Evolutionary conservation across 2,113 vertebrate species (phyloP).

Genomic region (Ivindomyrus marchei): DNA sequence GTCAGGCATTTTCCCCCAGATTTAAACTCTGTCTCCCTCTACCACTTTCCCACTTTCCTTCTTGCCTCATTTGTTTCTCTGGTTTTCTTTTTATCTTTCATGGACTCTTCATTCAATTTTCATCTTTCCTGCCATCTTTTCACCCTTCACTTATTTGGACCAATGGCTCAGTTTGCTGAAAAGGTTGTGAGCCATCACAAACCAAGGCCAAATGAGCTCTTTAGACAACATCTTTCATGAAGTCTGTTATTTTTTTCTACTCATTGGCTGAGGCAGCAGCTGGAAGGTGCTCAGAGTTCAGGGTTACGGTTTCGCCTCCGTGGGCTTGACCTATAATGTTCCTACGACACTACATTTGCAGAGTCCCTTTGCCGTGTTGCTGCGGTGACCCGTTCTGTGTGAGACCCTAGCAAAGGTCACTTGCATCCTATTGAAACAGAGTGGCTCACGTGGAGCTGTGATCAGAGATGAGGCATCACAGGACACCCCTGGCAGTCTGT

Average conservation of each 20-base stretch:
- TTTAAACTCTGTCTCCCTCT: slow-evolving; percentile 46
- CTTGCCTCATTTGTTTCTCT: not conserved
- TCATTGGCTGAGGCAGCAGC: not conserved
- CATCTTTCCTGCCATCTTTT: not conserved
- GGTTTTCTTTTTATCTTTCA: not conserved
- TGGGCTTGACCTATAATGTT: not conserved
- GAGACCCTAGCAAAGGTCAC: not conserved
- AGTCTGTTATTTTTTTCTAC: not conserved
- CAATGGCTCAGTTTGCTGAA: not conserved
- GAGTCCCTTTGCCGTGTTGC: not conserved
- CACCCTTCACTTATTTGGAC: not conserved
- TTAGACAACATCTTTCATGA: not conserved
- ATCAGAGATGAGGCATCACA: not conserved
- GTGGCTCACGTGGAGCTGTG: not conserved
- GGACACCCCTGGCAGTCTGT: not conserved
- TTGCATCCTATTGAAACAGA: not conserved
- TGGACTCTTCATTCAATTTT: slow-evolving; percentile 24
- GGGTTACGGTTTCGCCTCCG: no score
- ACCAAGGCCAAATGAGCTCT: not conserved
- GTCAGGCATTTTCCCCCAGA: slow-evolving; percentile 49
- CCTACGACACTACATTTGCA: no score
- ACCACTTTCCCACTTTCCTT: slow-evolving; percentile 17
- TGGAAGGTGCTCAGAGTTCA: not conserved
- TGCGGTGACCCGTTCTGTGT: not conserved
- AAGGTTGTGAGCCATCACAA: not conserved